Percentiles rank a stretch among this genome's conserved stretches.
Conservation (phyloP, 2,888 invertebrate species). For the Tortrix viridana region DNA sequence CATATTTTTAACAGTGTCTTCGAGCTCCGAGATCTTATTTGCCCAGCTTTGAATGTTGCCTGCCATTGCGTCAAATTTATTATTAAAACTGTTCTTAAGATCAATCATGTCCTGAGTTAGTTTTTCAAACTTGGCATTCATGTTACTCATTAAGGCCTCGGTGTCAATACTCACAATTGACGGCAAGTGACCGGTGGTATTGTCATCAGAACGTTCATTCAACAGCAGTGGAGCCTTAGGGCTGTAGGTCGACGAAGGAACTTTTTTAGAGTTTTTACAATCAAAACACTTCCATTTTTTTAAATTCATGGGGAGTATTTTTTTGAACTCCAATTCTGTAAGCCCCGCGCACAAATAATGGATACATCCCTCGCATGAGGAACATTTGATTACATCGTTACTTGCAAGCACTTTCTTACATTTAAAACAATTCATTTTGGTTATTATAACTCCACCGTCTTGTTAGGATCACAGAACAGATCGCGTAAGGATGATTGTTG, state of each 20-base stretch:
- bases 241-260: not conserved
- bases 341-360: constrained; percentile 2
- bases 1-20: not conserved
- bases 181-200: constrained; percentile 3
- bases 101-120: not conserved
- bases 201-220: not conserved
- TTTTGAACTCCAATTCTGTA: not conserved
- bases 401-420: not conserved
- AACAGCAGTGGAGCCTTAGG: not conserved
- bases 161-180: constrained; percentile 13
- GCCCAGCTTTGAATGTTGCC: not conserved
- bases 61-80: not conserved
- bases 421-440: constrained; percentile 4
- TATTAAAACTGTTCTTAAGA: not conserved
- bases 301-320: constrained; percentile 10
- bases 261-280: constrained; percentile 4
- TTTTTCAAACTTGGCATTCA: not conserved
- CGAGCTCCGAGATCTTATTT: not conserved
- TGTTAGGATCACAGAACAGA: too few relatives aligned
- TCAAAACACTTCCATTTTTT: constrained; percentile 10
- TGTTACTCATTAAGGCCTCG: constrained; percentile 7
- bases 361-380: not conserved
- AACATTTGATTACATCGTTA: constrained; percentile 1
- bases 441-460: not conserved
- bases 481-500: too few relatives aligned